Conservation (phyloP, 92 coral and sea anemone genomes). For the Porites evermanni region DNA sequence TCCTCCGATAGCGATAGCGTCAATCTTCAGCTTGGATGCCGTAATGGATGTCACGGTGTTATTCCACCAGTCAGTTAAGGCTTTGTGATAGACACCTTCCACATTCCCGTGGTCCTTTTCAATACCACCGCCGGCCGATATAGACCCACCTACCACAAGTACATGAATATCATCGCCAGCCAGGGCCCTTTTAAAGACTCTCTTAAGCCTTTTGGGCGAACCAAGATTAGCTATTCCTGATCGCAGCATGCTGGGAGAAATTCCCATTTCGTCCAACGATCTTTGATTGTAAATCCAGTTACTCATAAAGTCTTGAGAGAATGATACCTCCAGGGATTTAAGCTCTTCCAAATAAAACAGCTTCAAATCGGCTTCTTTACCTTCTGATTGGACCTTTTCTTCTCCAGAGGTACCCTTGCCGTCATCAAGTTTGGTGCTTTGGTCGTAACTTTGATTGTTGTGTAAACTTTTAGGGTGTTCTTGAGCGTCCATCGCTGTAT, state of each 20-base stretch:
- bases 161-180: constrained; percentile 71
- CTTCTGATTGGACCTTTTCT: neutral
- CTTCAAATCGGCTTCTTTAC: neutral
- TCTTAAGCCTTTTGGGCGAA: constrained; percentile 73
- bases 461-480: neutral
- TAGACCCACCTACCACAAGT: constrained; percentile 94
- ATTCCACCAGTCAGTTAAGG: constrained; percentile 92
- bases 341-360: constrained; percentile 62
- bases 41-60: constrained; percentile 81
- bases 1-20: constrained; percentile 91
- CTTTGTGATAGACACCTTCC: constrained; percentile 93
- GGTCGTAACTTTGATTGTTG: too few relatives aligned
- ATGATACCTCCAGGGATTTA: constrained; percentile 68
- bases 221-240: constrained; percentile 90
- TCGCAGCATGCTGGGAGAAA: constrained; percentile 82
- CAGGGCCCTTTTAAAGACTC: constrained; percentile 78
- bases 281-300: constrained; percentile 91
- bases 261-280: constrained; percentile 82
- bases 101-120: constrained; percentile 90
- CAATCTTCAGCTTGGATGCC: constrained; percentile 70
- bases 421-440: too few relatives aligned
- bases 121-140: constrained; percentile 98
- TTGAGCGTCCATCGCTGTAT: neutral
- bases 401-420: neutral
- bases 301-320: constrained; percentile 81